phyloP scores from a whole-genome alignment of 2,888 invertebrate genomes.

The Seladonia tumulorum region DNA sequence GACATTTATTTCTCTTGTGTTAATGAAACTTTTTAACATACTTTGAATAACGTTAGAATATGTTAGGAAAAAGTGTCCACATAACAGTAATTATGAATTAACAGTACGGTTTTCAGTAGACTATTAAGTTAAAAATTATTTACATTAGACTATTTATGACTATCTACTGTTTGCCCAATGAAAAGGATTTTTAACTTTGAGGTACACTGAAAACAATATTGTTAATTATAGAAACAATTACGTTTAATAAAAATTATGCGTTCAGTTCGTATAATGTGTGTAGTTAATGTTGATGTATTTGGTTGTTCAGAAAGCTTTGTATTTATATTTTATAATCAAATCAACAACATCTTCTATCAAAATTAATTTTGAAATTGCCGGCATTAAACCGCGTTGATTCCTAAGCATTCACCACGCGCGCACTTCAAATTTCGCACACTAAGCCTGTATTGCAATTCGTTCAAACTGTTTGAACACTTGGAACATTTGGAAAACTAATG shows the following conservation, averaged over 20 bases:
- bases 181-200: neutral
- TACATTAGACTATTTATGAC: neutral
- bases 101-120: neutral
- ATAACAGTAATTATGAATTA: conserved; percentile 1
- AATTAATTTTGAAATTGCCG: neutral
- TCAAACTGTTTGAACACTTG: neutral
- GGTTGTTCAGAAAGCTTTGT: conserved; percentile 8
- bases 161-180: neutral
- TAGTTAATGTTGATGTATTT: conserved; percentile 1
- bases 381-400: neutral
- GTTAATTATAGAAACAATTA: conserved; percentile 1
- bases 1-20: neutral
- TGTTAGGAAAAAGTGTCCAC: neutral
- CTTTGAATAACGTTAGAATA: neutral
- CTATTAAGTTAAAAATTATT: neutral
- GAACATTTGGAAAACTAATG: conserved; percentile 1
- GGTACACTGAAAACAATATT: neutral
- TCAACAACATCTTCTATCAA: neutral
- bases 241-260: conserved; percentile 2
- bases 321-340: neutral
- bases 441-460: neutral
- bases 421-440: neutral
- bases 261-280: neutral
- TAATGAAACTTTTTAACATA: neutral
- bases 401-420: neutral